Conservation (phyloP, 2,113 vertebrate species). For the Pseudorhombus dupliciocellatus region DNA sequence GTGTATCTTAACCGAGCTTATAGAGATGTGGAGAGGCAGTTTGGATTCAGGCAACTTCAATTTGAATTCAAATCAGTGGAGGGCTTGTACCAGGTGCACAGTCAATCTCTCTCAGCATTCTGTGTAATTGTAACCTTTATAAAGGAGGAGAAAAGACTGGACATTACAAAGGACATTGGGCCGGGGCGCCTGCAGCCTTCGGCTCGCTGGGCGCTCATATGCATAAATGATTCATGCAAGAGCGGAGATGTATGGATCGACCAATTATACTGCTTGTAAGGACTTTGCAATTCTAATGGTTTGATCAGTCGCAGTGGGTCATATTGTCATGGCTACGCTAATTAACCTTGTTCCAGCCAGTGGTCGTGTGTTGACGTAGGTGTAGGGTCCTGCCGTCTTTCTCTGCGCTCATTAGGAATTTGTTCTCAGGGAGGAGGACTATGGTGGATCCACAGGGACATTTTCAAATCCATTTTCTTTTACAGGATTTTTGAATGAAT, state of each 20-base stretch:
- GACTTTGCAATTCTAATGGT: slow-evolving; percentile 32
- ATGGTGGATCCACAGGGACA: neutral
- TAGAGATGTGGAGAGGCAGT: neutral
- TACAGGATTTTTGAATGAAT: too few relatives aligned
- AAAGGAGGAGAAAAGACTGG: slow-evolving; percentile 1
- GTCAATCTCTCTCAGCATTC: slow-evolving; percentile 27
- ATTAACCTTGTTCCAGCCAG: slow-evolving; percentile 48
- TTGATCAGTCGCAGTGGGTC: slow-evolving; percentile 33
- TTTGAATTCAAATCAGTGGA: slow-evolving; percentile 30
- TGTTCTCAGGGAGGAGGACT: neutral
- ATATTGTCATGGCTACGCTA: slow-evolving; percentile 30
- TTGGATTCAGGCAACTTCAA: slow-evolving; percentile 17
- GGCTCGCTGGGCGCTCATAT: slow-evolving; percentile 13
- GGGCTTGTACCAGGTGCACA: neutral
- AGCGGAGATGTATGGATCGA: slow-evolving; percentile 41
- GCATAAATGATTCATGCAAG: slow-evolving; percentile 60
- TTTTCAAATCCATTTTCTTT: neutral
- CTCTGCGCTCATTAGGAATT: neutral
- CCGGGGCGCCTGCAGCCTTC: slow-evolving; percentile 9
- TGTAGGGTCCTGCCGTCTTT: neutral
- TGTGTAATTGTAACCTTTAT: slow-evolving; percentile 34
- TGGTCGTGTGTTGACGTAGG: slow-evolving; percentile 11
- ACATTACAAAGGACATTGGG: slow-evolving; percentile 24
- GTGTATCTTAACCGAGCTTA: neutral
- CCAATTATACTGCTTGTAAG: slow-evolving; percentile 48